These are phyloP conservation scores for Mactromeris polynyma DNA, from an alignment of 2,888 invertebrate species.

Conservation along the genomic window DNA sequence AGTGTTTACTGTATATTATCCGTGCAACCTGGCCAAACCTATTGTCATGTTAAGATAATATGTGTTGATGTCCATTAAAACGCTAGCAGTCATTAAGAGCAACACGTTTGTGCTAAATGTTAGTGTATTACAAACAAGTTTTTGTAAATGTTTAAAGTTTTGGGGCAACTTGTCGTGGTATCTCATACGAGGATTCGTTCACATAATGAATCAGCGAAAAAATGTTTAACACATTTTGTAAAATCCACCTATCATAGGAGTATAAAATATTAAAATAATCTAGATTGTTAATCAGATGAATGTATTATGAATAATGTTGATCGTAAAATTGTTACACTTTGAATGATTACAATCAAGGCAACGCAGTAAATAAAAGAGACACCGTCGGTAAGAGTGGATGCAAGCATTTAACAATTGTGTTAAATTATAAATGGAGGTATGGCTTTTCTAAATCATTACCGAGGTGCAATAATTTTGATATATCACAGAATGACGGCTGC, in stretches of 20 bases:
- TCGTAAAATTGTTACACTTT: background rate
- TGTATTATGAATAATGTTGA: background rate
- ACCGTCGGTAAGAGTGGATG: background rate
- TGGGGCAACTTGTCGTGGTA: no score
- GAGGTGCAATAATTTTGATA: background rate
- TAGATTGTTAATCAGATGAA: background rate
- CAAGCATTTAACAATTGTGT: background rate
- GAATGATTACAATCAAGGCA: background rate
- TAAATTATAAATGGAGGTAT: conserved; percentile 8
- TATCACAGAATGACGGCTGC: background rate
- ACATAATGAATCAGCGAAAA: background rate
- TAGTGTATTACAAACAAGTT: no score
- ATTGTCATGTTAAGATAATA: no score
- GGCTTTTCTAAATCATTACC: background rate
- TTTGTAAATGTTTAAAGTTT: no score
- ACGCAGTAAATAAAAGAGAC: background rate
- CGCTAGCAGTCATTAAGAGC: no score
- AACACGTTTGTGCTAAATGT: no score
- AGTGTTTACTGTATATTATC: no score
- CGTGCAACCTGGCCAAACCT: no score
- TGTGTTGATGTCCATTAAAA: no score
- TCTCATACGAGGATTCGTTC: background rate
- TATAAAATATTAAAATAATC: conserved; percentile 3
- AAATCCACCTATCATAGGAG: background rate
- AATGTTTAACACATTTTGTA: background rate